Evolutionary conservation across 2,888 invertebrate genomes (phyloP).

Genomic region (Papilio demoleus): DNA sequence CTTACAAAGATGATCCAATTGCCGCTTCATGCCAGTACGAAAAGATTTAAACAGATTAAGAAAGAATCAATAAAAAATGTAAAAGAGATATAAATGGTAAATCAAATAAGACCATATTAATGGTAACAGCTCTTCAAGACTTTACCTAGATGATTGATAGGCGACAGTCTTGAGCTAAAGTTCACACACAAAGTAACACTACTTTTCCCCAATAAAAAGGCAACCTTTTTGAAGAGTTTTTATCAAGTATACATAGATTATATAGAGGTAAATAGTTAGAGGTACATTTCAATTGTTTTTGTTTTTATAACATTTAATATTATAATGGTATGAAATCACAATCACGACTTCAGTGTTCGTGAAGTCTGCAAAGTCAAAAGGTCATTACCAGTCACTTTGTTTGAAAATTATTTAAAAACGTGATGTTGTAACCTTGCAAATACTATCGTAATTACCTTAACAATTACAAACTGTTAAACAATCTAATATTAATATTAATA

Average conservation of each 20-base stretch:
- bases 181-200: too few relatives aligned
- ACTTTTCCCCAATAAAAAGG: not conserved
- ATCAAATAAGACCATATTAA: too few relatives aligned
- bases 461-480: not conserved
- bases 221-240: not conserved
- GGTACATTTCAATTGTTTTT: not conserved
- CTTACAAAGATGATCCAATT: not conserved
- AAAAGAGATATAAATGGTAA: too few relatives aligned
- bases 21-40: not conserved
- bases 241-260: not conserved
- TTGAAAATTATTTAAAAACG: not conserved
- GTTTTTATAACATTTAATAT: not conserved
- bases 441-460: not conserved
- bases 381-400: conserved; percentile 9
- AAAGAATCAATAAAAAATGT: too few relatives aligned
- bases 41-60: too few relatives aligned
- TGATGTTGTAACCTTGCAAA: not conserved
- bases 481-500: not conserved
- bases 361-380: not conserved
- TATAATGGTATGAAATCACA: not conserved
- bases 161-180: too few relatives aligned
- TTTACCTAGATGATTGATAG: too few relatives aligned
- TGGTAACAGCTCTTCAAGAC: too few relatives aligned
- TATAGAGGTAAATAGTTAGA: not conserved
- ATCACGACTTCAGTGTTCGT: not conserved